Conservation (phyloP, 23 tunicate genomes). For the Ascidia mentula region DNA sequence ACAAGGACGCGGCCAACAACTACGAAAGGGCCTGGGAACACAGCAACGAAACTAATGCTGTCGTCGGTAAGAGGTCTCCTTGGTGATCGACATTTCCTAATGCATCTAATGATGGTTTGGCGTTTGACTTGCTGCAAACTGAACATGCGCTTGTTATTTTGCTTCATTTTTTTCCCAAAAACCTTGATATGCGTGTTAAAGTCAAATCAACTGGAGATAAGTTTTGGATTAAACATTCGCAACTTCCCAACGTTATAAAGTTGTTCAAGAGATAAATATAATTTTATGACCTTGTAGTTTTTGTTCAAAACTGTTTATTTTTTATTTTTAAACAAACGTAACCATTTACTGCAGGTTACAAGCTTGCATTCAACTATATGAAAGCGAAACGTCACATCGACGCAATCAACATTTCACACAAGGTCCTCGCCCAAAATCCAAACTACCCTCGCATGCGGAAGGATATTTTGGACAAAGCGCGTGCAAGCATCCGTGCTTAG, state of each 20-base stretch:
- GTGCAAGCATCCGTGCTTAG: constrained; percentile 53
- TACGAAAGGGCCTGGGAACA: constrained; percentile 90
- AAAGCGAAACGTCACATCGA: constrained; percentile 76
- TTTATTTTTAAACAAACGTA: too few relatives aligned
- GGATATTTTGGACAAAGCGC: constrained; percentile 87
- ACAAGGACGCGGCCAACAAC: constrained; percentile 72
- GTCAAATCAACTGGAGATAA: too few relatives aligned
- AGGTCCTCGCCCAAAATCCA: constrained; percentile 73
- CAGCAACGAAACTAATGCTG: constrained; percentile 55
- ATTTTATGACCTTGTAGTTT: too few relatives aligned
- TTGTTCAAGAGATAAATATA: too few relatives aligned
- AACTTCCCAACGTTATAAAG: too few relatives aligned
- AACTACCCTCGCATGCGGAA: constrained; percentile 77
- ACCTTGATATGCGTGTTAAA: too few relatives aligned
- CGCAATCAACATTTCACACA: constrained; percentile 77
- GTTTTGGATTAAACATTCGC: too few relatives aligned
- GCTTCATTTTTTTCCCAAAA: too few relatives aligned
- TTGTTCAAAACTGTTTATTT: too few relatives aligned
- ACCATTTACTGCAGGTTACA: constrained; percentile 77
- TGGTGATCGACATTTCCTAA: not conserved
- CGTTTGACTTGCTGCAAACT: too few relatives aligned
- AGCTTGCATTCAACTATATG: constrained; percentile 80
- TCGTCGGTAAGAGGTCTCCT: constrained; percentile 63
- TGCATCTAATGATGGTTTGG: too few relatives aligned
- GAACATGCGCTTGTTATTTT: too few relatives aligned